Base-by-base conservation (phyloP, 2,888 invertebrate species). In the Lycia hirtaria region DNA sequence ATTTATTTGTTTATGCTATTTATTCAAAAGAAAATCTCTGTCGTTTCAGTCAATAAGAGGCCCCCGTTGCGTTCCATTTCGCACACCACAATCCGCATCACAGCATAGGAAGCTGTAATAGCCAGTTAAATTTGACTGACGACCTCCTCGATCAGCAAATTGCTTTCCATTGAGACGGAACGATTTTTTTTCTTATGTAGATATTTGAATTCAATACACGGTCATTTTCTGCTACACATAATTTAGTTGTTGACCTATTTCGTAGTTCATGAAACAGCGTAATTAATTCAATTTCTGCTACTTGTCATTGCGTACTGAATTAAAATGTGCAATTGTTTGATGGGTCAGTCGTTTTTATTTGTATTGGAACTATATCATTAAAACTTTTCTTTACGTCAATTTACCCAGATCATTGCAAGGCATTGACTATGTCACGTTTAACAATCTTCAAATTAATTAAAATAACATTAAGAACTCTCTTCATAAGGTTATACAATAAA, bases 151-250 rank as follows among this genome's bases (percentile, higher is more conserved):
- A 68, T 65, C 68, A 64, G 73, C 73, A 81, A 85, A 87, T 87
- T 86, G 81, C 69, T 76, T 83, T 82, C 81, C 83, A 73, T 70
- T 68, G 68, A 72, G 64, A 64, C 68, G 80, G 78, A 81, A 81
- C 77, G 79, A 80, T 78, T 78, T 76, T 75, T 72, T 75, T 69
- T 76, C 71, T 72, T n/a, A n/a, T n/a, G n/a, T n/a, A n/a, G n/a
- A 75, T 76, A 75, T 73, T 72, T 61, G 63, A 75, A 73, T 72
- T 65, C 69, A 70, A 68, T 65, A 24, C 64, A 47, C 56, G 55
- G 63, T 69, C 67, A 68, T 60, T 69, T 68, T 64, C 51, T 45
- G 24, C 3, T 7, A 12, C n/a, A n/a, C n/a, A n/a, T n/a, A n/a
- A n/a, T n/a, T n/a, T n/a, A n/a, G n/a, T n/a, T n/a, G n/a, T n/a